Evolutionary conservation across 2,888 invertebrate species (phyloP), one percentile per base, ranked within the genome.

Genomic region (Melipona bicolor): DNA sequence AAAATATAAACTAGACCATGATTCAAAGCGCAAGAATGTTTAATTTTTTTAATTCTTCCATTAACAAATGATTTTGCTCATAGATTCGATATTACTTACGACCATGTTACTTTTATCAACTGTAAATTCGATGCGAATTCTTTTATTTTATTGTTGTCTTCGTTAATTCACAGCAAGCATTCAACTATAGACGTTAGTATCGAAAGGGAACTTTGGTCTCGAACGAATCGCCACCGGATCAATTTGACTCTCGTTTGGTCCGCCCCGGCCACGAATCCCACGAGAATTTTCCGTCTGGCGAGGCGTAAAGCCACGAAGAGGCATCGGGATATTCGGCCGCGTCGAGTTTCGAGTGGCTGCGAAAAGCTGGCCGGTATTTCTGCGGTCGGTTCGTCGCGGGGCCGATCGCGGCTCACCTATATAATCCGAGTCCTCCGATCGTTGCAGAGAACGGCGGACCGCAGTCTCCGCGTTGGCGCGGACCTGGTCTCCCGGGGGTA

Each of bases 321-420:
- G 52, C 61, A 19, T 4, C 32, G 32, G 32, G 24, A n/a, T 6
- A 6, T 24, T n/a, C 52, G 27, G 13, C 19, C 69, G 69, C 65
- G 50, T 67, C 59, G 76, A 65, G n/a, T 56, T 49, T 11, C 72
- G 49, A 2, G 19, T 19, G 72, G 27, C 27, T 52, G 3, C 67
- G 43, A 52, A 52, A 54, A 73, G 62, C 74, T 54, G 21, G 65
- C 52, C 54, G 64, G 81, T 88, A 86, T 88, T 90, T 83, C 83
- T 84, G 72, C 50, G 49, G 68, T 79, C 79, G 77, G 79, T 62
- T 86, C 88, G 79, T 84, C 83, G 81, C 78, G 85, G 83, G 87
- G 85, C 78, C 89, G 88, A 89, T 88, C 88, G 82, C 54, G 74
- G 91, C 86, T 89, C 90, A 87, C 82, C 52, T 9, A 52, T 84